phyloP scores from a whole-genome alignment of 2,797 vertebrate genomes.

The Petrocephalus sullivani region DNA sequence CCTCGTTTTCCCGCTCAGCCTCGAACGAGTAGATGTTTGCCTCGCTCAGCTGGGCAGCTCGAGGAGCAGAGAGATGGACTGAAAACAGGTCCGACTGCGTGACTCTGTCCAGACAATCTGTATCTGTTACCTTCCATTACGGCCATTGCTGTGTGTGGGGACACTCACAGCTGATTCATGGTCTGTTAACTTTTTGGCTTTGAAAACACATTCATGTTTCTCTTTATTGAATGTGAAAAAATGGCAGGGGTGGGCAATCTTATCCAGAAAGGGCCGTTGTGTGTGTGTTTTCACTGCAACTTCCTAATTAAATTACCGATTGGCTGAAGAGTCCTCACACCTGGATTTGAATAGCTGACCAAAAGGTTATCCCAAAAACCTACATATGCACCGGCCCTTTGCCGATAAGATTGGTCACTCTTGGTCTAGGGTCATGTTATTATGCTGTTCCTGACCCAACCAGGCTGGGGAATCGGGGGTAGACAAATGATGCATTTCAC shows the following conservation, averaged over 20 bases:
- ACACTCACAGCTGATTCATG: neutral
- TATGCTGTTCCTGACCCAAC: neutral
- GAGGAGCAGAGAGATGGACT: constrained; percentile 4
- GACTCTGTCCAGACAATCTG: neutral
- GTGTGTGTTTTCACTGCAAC: too few relatives aligned
- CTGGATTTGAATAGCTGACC: too few relatives aligned
- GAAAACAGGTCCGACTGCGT: neutral
- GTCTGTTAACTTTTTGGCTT: neutral
- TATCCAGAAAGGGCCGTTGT: too few relatives aligned
- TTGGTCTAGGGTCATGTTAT: neutral
- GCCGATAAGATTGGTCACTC: too few relatives aligned
- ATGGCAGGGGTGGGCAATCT: too few relatives aligned
- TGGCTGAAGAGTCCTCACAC: too few relatives aligned
- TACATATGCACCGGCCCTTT: too few relatives aligned
- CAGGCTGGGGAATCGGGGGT: neutral
- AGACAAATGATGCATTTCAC: neutral
- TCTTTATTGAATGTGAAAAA: neutral
- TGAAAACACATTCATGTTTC: neutral
- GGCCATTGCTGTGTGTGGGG: neutral
- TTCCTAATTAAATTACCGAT: too few relatives aligned
- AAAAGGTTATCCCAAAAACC: too few relatives aligned
- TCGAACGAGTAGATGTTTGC: constrained; percentile 31
- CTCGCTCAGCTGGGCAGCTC: constrained; percentile 12
- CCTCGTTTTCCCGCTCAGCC: constrained; percentile 25
- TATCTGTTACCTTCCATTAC: neutral